These are phyloP conservation scores for Emmelina monodactyla DNA, from an alignment of 2,888 invertebrate genomes.

Conservation along the genomic window DNA sequence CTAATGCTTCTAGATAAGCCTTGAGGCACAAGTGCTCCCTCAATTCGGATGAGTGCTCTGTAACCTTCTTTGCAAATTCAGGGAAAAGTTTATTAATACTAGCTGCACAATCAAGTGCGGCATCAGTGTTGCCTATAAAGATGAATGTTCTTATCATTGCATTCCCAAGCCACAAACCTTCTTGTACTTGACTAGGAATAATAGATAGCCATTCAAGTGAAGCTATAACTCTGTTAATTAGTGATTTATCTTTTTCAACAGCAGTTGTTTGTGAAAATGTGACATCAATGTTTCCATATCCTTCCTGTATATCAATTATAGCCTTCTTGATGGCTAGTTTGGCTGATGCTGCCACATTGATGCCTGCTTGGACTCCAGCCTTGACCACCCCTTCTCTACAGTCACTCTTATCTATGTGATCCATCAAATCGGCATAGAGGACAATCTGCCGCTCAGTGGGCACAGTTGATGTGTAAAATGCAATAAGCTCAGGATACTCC, in stretches of 20 bases:
- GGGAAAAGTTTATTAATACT: conserved; percentile 44
- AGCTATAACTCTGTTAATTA: conserved; percentile 45
- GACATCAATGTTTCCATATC: conserved; percentile 56
- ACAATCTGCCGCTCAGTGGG: conserved; percentile 60
- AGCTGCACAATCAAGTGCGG: conserved; percentile 76
- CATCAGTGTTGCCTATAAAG: conserved; percentile 81
- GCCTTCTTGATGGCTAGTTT: conserved; percentile 83
- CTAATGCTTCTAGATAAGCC: conserved; percentile 86
- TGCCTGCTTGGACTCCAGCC: conserved; percentile 76
- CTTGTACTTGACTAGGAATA: conserved; percentile 77
- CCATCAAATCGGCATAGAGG: conserved; percentile 75
- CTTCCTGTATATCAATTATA: conserved; percentile 48
- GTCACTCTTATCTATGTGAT: conserved; percentile 70
- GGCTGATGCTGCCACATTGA: conserved; percentile 86
- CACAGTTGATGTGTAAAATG: conserved; percentile 84
- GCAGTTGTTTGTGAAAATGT: conserved; percentile 74
- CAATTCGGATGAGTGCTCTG: conserved; percentile 53
- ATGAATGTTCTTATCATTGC: conserved; percentile 86
- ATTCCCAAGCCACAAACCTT: conserved; percentile 88
- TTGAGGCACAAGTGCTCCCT: conserved; percentile 89
- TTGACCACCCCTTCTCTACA: conserved; percentile 71
- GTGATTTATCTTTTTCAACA: conserved; percentile 52
- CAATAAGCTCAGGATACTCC: conserved; percentile 79
- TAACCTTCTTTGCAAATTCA: conserved; percentile 39
- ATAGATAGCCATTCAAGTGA: conserved; percentile 89